phyloP scores from a whole-genome alignment of 1,140 invertebrate genomes.

The Bombus impatiens region DNA sequence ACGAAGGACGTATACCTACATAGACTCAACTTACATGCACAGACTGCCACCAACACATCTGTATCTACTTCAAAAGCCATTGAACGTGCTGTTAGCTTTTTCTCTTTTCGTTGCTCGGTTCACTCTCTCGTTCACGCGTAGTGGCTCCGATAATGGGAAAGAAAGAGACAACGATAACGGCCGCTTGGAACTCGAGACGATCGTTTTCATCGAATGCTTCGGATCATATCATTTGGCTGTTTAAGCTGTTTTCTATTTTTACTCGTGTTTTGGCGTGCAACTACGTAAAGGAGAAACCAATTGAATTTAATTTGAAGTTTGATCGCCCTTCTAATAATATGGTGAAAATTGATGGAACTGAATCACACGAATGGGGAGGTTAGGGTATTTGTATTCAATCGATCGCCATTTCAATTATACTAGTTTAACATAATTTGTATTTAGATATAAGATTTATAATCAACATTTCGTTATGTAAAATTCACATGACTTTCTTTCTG shows the following conservation, averaged over 20 bases:
- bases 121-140: neutral
- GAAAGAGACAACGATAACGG: constrained; percentile 8
- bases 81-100: constrained; percentile 41
- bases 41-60: neutral
- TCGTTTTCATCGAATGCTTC: constrained; percentile 37
- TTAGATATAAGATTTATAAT: neutral
- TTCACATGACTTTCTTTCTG: neutral
- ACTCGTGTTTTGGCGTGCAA: neutral
- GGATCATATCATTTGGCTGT: constrained; percentile 28
- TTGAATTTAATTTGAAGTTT: neutral
- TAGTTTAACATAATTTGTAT: neutral
- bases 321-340: neutral
- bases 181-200: constrained; percentile 15
- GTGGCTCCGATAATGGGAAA: neutral
- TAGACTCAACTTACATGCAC: constrained; percentile 2
- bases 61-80: constrained; percentile 41
- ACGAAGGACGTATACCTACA: constrained; percentile 62
- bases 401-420: no score
- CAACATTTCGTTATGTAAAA: neutral
- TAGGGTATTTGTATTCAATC: neutral
- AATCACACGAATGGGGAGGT: neutral
- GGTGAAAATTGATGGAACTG: neutral
- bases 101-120: neutral
- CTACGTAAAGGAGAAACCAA: neutral
- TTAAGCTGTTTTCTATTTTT: constrained; percentile 25